Evolutionary conservation across 2,113 vertebrate species (phyloP).

Genomic region (Chloebia gouldiae): DNA sequence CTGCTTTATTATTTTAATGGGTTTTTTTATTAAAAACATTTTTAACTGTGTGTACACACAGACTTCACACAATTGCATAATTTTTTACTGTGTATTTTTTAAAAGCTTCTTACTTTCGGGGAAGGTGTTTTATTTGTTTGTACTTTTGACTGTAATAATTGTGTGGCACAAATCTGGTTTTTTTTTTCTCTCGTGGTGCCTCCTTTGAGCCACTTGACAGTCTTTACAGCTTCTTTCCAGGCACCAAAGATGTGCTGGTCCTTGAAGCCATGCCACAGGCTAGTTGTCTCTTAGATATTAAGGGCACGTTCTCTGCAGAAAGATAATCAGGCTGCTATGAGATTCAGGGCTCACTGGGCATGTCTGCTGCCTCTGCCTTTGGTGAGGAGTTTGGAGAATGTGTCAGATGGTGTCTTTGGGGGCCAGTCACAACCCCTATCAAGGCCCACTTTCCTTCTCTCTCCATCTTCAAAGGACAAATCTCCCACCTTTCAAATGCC

Average conservation of each 20-base stretch:
- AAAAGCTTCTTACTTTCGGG: background rate
- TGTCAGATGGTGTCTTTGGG: background rate
- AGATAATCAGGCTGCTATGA: background rate
- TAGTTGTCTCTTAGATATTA: background rate
- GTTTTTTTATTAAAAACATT: rapidly evolving
- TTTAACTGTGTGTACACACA: background rate
- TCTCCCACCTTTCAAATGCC: background rate
- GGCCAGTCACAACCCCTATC: background rate
- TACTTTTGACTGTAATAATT: background rate
- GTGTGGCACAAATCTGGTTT: background rate
- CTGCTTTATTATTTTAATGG: background rate
- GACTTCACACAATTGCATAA: background rate
- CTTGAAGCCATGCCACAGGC: background rate
- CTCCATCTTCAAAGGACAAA: background rate
- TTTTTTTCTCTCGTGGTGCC: background rate
- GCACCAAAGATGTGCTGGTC: background rate
- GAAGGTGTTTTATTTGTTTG: background rate
- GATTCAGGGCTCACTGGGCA: background rate
- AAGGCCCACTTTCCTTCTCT: background rate
- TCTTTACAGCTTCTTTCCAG: background rate
- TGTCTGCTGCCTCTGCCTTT: background rate
- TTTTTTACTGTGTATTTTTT: background rate
- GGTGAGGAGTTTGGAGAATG: background rate
- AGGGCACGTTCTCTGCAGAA: rapidly evolving
- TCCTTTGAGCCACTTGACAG: background rate